Percentiles rank a stretch among this genome's conserved stretches.
These are phyloP conservation scores for Trochalopteron elliotii DNA, from an alignment of 2,113 vertebrate species.

Conservation along the genomic window DNA sequence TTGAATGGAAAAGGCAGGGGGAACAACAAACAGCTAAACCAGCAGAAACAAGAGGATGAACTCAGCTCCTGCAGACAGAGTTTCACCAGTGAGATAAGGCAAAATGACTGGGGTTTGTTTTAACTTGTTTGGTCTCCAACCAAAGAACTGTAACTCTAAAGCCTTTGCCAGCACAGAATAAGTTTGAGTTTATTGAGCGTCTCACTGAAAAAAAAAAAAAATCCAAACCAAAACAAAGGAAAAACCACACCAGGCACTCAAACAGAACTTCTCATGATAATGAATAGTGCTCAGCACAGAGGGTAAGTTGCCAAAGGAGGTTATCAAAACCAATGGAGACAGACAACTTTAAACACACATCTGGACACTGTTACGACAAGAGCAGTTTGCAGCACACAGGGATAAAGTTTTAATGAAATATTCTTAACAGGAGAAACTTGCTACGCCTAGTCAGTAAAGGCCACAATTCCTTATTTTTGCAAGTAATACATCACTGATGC, in stretches of 20 bases:
- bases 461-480: not conserved
- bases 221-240: not conserved
- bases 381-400: not conserved
- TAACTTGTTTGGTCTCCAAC: not conserved
- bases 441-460: not conserved
- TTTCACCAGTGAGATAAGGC: not conserved
- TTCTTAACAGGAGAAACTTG: not conserved
- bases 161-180: not conserved
- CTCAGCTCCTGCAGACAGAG: not conserved
- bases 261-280: not conserved
- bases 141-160: not conserved
- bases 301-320: not conserved
- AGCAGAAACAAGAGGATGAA: conserved; percentile 21
- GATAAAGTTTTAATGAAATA: conserved; percentile 48
- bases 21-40: not conserved
- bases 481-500: not conserved
- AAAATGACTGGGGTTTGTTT: not conserved
- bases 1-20: not conserved
- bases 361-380: conserved; percentile 28
- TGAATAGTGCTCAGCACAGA: not conserved
- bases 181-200: not conserved
- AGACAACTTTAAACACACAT: conserved; percentile 38
- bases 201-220: not conserved
- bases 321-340: conserved; percentile 29
- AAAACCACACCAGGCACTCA: not conserved